Evolutionary conservation across 1,140 invertebrate species (phyloP).

Genomic region (Temnothorax nylanderi): DNA sequence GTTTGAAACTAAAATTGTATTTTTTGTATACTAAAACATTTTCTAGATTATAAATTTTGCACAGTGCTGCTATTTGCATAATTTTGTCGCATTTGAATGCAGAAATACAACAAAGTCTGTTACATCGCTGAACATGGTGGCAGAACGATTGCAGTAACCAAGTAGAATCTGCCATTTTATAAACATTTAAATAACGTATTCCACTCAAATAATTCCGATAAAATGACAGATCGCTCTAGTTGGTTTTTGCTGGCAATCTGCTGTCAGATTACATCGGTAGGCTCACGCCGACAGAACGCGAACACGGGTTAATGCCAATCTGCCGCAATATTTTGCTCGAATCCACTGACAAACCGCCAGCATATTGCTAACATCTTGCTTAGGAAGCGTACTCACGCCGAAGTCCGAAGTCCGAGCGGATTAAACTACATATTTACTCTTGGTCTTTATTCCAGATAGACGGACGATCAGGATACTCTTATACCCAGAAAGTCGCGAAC

Average conservation of each 20-base stretch:
- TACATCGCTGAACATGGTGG: background rate
- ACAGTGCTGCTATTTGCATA: background rate
- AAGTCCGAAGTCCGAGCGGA: background rate
- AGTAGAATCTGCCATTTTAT: background rate
- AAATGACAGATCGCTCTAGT: background rate
- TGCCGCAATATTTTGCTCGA: background rate
- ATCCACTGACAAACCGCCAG: background rate
- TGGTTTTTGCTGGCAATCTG: background rate
- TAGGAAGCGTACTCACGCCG: no score
- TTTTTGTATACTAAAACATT: background rate
- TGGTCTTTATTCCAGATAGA: background rate
- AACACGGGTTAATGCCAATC: background rate
- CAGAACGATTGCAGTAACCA: background rate
- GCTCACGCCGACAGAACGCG: background rate
- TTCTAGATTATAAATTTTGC: background rate
- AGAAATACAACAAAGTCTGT: background rate
- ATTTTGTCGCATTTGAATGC: background rate
- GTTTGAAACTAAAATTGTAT: background rate
- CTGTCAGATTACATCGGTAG: background rate
- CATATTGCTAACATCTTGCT: background rate
- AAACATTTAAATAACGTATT: background rate
- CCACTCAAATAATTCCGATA: background rate
- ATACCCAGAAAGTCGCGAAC: background rate
- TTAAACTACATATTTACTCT: background rate
- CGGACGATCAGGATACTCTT: background rate